Evolutionary conservation across 2,797 vertebrate species (phyloP), one percentile per base, ranked within the genome.

Genomic region (Discoglossus pictus): DNA sequence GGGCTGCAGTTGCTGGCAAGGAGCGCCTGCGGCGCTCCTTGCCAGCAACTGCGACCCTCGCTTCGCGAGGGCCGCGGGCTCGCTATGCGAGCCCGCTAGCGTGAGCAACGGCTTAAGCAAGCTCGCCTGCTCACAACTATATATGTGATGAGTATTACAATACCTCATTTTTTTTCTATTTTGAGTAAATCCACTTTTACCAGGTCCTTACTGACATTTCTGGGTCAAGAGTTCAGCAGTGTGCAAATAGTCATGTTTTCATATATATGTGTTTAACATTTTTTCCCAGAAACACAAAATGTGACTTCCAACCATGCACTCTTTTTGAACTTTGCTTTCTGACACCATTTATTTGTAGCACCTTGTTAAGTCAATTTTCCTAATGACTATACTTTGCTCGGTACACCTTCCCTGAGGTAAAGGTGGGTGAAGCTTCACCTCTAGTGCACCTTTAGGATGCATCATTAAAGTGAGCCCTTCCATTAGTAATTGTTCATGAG

Each of bases 271-370:
- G 53, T 56, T 40, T 23, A 56, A 10, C 35, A 24, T 42, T 56
- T 56, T 56, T 56, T n/a, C 23, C 12, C 21, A 24, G 12, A 21
- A 31, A 31, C 27, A 31, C 27, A 31, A 8, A 31, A 31, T 31
- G 27, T 31, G 27, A 31, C 16, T 21, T 24, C n/a, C 15, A 23
- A 7, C 7, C 13, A 1, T 56, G 59, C 51, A 63, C 68, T 70
- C 35, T 56, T 63, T 63, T 63, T 70, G 60, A 70, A 70, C 68
- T 70, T 63, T 63, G 43, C 21, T 56, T 62, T 21, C 25, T 70
- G 35, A 58, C 60, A 42, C 42, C 40, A 5, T 61, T 63, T 62
- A 48, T 56, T 61, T 50, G 60, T 51, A 63, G 10, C 23, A 36
- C 46, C 55, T 43, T 16, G 35, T 70, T 56, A 70, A 50, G 21